Conservation (phyloP, 2,888 invertebrate genomes). For the Noctua comes region DNA sequence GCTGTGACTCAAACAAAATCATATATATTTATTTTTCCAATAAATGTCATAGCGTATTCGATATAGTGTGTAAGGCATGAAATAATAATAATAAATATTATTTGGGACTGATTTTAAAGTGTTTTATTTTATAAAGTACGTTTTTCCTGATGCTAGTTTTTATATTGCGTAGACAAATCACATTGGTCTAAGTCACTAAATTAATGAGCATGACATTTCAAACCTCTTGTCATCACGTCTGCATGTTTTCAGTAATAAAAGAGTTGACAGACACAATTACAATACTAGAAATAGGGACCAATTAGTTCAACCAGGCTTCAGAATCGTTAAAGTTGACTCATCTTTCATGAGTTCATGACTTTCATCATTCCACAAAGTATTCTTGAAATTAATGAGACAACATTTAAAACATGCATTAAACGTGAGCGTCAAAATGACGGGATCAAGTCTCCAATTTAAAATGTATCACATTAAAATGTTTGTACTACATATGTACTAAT, state of each 20-base stretch:
- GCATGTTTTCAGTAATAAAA: background rate
- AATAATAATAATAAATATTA: conserved; percentile 76
- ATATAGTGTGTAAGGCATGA: conserved; percentile 78
- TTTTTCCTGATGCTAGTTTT: background rate
- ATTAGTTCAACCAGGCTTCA: no score
- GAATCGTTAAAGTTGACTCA: no score
- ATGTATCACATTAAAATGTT: no score
- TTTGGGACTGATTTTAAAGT: conserved; percentile 76
- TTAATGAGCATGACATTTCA: background rate
- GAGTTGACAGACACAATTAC: no score
- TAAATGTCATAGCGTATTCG: conserved; percentile 81
- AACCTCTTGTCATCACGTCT: background rate
- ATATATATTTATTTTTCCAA: conserved; percentile 88
- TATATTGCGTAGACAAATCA: background rate
- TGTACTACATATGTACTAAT: no score
- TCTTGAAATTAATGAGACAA: no score
- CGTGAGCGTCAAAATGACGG: no score
- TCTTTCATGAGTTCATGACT: no score
- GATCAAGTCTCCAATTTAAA: no score
- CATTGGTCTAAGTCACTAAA: background rate
- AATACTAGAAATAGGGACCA: no score
- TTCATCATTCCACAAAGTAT: no score
- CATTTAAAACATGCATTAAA: no score
- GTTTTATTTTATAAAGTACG: conserved; percentile 58
- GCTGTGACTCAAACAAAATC: conserved; percentile 80